Evolutionary conservation across 2,113 vertebrate genomes (phyloP).

Genomic region (Seriola aureovittata): DNA sequence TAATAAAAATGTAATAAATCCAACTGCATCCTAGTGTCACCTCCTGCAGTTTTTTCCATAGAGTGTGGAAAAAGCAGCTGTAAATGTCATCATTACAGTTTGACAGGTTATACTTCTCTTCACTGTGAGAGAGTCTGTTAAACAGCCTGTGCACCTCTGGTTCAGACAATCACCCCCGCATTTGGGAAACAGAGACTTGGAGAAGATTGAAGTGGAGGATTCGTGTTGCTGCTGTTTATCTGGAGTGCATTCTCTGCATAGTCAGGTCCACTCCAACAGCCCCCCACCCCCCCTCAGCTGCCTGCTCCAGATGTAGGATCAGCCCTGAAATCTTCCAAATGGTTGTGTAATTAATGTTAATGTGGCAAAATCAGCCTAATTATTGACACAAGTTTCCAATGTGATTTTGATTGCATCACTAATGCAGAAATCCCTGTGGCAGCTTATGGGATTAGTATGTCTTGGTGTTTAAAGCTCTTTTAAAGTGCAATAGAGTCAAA

Average conservation of each 20-base stretch:
- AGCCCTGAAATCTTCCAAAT: conserved; percentile 62
- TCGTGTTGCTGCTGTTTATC: conserved; percentile 57
- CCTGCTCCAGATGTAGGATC: conserved; percentile 70
- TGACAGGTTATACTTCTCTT: neutral
- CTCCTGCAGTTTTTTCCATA: neutral
- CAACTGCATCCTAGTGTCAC: neutral
- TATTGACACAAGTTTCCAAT: conserved; percentile 76
- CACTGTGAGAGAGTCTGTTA: conserved; percentile 22
- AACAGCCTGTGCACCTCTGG: conserved; percentile 22
- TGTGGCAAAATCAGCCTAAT: conserved; percentile 77
- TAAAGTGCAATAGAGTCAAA: conserved; percentile 65
- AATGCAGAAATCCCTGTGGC: conserved; percentile 77
- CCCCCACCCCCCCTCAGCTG: conserved; percentile 43
- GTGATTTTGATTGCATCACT: conserved; percentile 78
- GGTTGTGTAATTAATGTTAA: conserved; percentile 77
- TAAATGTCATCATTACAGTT: neutral
- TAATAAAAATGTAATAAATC: conserved; percentile 3
- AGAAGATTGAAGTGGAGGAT: conserved; percentile 27
- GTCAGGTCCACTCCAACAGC: conserved; percentile 46
- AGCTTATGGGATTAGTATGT: conserved; percentile 78
- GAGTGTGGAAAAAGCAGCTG: neutral
- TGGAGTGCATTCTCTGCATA: conserved; percentile 59
- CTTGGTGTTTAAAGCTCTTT: conserved; percentile 75
- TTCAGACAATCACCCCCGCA: conserved; percentile 39
- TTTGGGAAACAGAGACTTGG: conserved; percentile 44